phyloP scores from a whole-genome alignment of 2,888 invertebrate species.

The Lottia gigantea region DNA sequence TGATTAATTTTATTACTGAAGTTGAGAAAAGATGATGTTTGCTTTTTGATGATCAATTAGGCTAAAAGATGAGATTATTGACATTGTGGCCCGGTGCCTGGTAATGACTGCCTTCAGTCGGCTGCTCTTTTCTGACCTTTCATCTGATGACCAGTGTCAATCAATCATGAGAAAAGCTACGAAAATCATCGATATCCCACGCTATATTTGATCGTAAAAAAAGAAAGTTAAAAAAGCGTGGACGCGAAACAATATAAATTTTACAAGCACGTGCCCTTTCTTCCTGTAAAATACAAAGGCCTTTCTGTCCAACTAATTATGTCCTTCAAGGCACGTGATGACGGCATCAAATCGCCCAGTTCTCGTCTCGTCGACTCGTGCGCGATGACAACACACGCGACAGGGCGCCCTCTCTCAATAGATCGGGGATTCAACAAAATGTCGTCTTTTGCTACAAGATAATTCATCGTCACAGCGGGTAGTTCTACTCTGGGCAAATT shows the following conservation, averaged over 20 bases:
- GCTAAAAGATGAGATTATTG: neutral
- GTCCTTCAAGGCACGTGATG: slow-evolving; percentile 2
- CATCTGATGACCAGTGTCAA: neutral
- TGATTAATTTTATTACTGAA: slow-evolving; percentile 1
- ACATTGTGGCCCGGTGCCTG: neutral
- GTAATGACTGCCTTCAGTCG: neutral
- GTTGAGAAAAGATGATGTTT: neutral
- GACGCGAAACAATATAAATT: neutral
- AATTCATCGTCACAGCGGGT: too few relatives aligned
- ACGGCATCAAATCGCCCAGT: slow-evolving; percentile 6
- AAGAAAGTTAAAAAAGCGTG: neutral
- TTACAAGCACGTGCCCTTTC: neutral
- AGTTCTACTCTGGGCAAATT: too few relatives aligned
- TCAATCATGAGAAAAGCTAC: neutral
- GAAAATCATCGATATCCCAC: neutral
- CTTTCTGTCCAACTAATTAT: slow-evolving; percentile 4
- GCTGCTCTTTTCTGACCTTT: neutral
- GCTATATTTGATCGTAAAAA: neutral
- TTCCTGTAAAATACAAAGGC: slow-evolving; percentile 8
- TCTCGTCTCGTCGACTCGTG: slow-evolving; percentile 4
- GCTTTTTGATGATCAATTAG: slow-evolving; percentile 1
- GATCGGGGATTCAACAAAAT: neutral
- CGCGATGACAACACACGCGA: slow-evolving; percentile 9
- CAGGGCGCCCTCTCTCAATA: neutral
- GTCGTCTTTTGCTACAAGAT: neutral